Base-by-base conservation (phyloP, 2,797 vertebrate species). In the Scyliorhinus canicula region DNA sequence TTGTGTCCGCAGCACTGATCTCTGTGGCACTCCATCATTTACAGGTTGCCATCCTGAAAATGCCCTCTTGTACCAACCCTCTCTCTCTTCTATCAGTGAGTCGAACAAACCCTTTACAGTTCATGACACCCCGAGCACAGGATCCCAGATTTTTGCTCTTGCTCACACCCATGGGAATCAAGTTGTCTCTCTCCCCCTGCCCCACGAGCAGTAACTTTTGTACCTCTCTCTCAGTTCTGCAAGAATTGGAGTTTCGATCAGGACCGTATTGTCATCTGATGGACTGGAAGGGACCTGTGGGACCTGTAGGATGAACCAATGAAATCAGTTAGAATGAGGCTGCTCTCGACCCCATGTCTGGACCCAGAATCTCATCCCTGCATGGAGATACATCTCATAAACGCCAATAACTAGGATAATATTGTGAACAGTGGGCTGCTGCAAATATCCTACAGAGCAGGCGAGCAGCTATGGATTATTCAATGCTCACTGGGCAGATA, bases 221-320 rank as follows among this genome's bases (percentile, higher is more conserved):
- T 97, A 98, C 98, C 97, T 96, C 79, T 97, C 96, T 40, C 95
- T 96, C 90, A 95, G 95, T 3, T 94, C 95, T 95, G 96, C 95
- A 95, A 97, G 96, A 47, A 96, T 96, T 3, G 97, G 95, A 0
- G 98, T 98, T 95, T 98, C 97, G 95, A 98, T 95, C 95, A 97
- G 93, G 77, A 97, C 97, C 95, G 97, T 96, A 0, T 95, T 96
- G 95, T 95, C 57, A 65, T 65, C 9, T 11, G 88, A n/a, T 65
- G 88, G 57, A 4, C 60, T 91, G 88, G 88, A 40, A 91, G 57
- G 88, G 21, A 91, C 57, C 88, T 91, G n/a, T n/a, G 57, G 88
- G n/a, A 91, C n/a, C 88, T 91, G n/a, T 19, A 44, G 60, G 2
- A 63, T 24, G 11, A 91, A 91, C n/a, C 63, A 91, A 91, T 57